A percentile compares a stretch with the other conserved stretches of the same genome.
These are phyloP conservation scores for Perognathus longimembris DNA, from an alignment of 2,113 vertebrate species.

Conservation along the genomic window DNA sequence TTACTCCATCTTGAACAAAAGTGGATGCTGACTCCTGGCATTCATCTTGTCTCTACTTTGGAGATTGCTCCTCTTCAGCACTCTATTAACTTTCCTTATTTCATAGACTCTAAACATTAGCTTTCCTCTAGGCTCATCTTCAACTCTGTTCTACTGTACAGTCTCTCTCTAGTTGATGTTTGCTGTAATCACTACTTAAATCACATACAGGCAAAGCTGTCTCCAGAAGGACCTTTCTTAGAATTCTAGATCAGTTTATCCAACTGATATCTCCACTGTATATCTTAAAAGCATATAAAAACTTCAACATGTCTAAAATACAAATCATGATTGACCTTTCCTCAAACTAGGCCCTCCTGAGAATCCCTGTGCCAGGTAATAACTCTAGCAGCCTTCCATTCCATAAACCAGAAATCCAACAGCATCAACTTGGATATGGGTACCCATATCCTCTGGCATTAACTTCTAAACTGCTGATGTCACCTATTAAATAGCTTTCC, in stretches of 20 bases:
- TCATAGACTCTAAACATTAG: neutral
- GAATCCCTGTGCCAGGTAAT: neutral
- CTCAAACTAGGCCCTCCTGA: neutral
- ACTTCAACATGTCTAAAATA: neutral
- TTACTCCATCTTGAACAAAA: neutral
- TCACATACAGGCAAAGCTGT: neutral
- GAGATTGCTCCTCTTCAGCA: neutral
- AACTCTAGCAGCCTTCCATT: neutral
- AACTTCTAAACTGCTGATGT: neutral
- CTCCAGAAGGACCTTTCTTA: slow-evolving; percentile 12
- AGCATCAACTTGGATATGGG: neutral
- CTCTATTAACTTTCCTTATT: neutral
- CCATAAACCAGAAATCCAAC: neutral
- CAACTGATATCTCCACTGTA: neutral
- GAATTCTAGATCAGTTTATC: neutral
- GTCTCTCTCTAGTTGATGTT: neutral
- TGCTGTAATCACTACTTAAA: neutral
- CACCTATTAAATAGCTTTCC: neutral
- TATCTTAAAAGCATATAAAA: neutral
- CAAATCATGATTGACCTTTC: neutral
- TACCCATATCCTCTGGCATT: neutral
- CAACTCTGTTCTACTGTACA: neutral
- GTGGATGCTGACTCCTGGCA: neutral
- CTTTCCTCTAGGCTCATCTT: neutral
- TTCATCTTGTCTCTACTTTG: neutral